Conservation (phyloP, 2,113 vertebrate species). For the Campylomormyrus numenius region DNA sequence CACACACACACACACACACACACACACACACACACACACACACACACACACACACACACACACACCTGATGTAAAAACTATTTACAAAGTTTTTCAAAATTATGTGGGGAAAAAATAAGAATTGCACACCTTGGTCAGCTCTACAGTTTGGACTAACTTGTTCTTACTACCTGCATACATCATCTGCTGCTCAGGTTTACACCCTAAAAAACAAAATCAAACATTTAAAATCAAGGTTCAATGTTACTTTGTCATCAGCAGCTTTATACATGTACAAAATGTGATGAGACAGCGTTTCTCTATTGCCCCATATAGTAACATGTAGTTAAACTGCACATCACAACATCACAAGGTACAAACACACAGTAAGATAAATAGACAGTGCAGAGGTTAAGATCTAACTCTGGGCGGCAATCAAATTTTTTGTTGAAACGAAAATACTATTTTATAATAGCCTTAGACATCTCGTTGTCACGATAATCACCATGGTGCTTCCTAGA, state of each 20-base stretch:
- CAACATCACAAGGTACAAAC: too few relatives aligned
- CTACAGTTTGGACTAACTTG: constrained; percentile 82
- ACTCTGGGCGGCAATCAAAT: background rate
- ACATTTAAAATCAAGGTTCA: background rate
- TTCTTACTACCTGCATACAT: constrained; percentile 98
- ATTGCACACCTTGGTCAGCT: constrained; percentile 80
- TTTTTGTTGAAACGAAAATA: background rate
- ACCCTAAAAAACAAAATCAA: constrained; percentile 58
- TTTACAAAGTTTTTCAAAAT: background rate
- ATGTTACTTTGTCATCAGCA: too few relatives aligned
- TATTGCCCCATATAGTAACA: too few relatives aligned
- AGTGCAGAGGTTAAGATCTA: background rate
- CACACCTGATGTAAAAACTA: background rate
- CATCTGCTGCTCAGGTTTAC: constrained; percentile 92
- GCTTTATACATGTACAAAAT: too few relatives aligned
- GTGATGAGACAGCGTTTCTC: too few relatives aligned
- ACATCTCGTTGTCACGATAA: background rate
- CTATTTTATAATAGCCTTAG: background rate
- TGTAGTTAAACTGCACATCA: too few relatives aligned
- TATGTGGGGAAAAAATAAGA: background rate
- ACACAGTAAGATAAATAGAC: too few relatives aligned
- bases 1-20: too few relatives aligned
- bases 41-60: background rate
- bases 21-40: too few relatives aligned
- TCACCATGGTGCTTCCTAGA: background rate